Evolutionary conservation across 1,140 invertebrate genomes (phyloP).

Genomic region (Bicyclus anynana): DNA sequence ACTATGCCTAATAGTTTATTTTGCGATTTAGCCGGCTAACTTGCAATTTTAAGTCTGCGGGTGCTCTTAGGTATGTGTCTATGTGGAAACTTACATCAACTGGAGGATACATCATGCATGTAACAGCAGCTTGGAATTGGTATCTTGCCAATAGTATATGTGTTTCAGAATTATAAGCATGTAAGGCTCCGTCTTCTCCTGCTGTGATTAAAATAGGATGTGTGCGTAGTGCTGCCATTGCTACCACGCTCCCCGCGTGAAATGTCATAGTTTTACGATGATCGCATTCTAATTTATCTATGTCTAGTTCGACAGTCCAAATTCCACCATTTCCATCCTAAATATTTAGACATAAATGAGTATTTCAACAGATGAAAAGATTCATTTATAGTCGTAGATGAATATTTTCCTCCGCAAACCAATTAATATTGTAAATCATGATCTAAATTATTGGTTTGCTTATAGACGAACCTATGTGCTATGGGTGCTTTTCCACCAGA

Average conservation of each 20-base stretch:
- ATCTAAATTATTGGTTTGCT: no score
- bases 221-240: slow-evolving; percentile 82
- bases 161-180: slow-evolving; percentile 83
- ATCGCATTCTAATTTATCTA: slow-evolving; percentile 77
- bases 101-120: slow-evolving; percentile 85
- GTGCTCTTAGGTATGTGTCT: no score
- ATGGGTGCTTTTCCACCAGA: no score
- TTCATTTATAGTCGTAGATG: no score
- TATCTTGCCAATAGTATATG: slow-evolving; percentile 79
- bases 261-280: slow-evolving; percentile 81
- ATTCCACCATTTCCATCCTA: slow-evolving; percentile 90
- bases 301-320: slow-evolving; percentile 87
- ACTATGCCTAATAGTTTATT: no score
- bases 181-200: slow-evolving; percentile 83
- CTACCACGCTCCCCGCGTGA: slow-evolving; percentile 85
- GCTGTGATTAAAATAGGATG: slow-evolving; percentile 83
- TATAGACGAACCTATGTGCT: no score
- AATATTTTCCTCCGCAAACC: no score
- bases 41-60: no score
- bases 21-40: no score
- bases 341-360: background rate
- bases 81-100: slow-evolving; percentile 77
- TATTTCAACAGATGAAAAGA: no score
- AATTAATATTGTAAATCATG: no score
- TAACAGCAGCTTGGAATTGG: slow-evolving; percentile 80